Conservation (phyloP, 1,140 invertebrate genomes). For the Teleopsis dalmanni region DNA sequence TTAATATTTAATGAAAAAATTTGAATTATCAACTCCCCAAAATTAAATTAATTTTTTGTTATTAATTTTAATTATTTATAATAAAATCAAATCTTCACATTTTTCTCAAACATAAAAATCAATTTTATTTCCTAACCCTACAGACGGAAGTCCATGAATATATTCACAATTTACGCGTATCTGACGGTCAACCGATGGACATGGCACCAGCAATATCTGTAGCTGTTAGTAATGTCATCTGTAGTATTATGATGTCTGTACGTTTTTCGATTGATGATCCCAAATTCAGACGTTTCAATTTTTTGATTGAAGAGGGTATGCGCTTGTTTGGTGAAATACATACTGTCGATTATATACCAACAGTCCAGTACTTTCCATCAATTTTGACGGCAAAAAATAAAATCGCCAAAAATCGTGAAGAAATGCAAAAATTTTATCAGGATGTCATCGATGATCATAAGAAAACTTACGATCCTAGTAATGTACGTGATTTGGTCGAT, state of each 20-base stretch:
- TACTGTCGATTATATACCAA: conserved; percentile 55
- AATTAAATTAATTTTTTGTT: no score
- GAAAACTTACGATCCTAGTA: conserved; percentile 62
- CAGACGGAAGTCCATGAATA: conserved; percentile 72
- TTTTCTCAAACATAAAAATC: background rate
- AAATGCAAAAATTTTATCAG: conserved; percentile 79
- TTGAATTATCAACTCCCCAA: background rate
- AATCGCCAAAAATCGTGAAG: conserved; percentile 69
- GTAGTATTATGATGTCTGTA: conserved; percentile 81
- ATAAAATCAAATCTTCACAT: background rate
- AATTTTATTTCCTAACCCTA: conserved; percentile 15
- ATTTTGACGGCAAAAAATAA: conserved; percentile 64
- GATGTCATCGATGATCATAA: conserved; percentile 74
- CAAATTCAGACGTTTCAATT: conserved; percentile 70
- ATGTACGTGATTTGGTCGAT: conserved; percentile 79
- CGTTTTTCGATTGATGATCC: conserved; percentile 70
- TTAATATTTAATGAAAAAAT: no score
- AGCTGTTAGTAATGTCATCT: conserved; percentile 85
- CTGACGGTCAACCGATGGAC: conserved; percentile 57
- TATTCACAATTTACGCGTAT: conserved; percentile 53
- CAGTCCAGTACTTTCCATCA: conserved; percentile 65
- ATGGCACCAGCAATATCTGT: conserved; percentile 65
- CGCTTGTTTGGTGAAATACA: conserved; percentile 72
- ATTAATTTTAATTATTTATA: background rate
- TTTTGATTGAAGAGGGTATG: conserved; percentile 83